These are phyloP conservation scores for Elmis aenea DNA, from an alignment of 2,888 invertebrate genomes.

Conservation along the genomic window DNA sequence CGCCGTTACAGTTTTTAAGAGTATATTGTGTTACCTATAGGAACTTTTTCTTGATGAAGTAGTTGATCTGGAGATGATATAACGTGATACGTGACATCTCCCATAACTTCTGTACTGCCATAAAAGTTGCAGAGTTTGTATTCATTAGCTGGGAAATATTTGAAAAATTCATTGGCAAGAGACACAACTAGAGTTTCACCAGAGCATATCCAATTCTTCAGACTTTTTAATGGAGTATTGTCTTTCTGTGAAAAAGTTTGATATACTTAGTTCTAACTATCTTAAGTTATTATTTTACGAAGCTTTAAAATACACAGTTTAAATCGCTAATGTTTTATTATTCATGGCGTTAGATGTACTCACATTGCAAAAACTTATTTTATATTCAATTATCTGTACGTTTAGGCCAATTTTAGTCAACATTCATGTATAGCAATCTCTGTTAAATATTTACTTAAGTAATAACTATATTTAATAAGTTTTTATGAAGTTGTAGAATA, in stretches of 20 bases:
- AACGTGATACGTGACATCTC: conserved; percentile 78
- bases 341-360: too few species aligned
- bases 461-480: too few species aligned
- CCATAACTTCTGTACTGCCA: conserved; percentile 89
- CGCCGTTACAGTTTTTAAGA: background rate
- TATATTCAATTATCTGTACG: too few species aligned
- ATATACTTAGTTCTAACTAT: background rate
- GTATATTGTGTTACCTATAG: conserved; percentile 62
- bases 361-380: too few species aligned
- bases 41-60: conserved; percentile 62
- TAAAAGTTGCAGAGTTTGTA: conserved; percentile 80
- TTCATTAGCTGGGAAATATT: conserved; percentile 60
- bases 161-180: conserved; percentile 70
- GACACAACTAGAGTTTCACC: conserved; percentile 74
- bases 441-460: too few species aligned
- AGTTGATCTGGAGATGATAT: conserved; percentile 59
- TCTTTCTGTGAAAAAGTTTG: conserved; percentile 34
- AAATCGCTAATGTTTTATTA: too few species aligned
- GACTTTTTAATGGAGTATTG: conserved; percentile 50
- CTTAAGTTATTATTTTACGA: too few species aligned
- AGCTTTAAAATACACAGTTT: too few species aligned
- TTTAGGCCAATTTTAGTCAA: too few species aligned
- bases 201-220: conserved; percentile 81
- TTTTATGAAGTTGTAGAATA: too few species aligned
- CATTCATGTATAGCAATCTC: too few species aligned